Conservation (phyloP, 2,113 vertebrate species). For the Dipodomys ordii region DNA sequence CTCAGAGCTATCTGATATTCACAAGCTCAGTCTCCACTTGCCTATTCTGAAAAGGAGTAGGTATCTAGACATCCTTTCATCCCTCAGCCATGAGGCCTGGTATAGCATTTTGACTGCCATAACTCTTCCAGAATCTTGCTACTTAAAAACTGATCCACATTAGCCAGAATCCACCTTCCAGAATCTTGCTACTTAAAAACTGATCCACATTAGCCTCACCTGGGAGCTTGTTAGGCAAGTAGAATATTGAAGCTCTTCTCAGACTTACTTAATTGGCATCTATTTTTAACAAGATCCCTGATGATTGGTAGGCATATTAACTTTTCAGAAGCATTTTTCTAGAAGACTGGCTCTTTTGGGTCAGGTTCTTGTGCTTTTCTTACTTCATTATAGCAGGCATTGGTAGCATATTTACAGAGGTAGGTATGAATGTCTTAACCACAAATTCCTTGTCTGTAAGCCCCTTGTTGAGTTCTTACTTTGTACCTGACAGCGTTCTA, state of each 20-base stretch:
- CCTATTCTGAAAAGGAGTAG: constrained; percentile 44
- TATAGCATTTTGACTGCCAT: not conserved
- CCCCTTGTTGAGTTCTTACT: not conserved
- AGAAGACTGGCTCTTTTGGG: constrained; percentile 26
- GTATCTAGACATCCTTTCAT: not conserved
- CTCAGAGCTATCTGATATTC: constrained; percentile 9
- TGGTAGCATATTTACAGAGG: constrained; percentile 4
- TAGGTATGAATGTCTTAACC: not conserved
- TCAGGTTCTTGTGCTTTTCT: constrained; percentile 24
- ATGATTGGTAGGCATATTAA: constrained; percentile 24
- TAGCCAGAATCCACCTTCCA: not conserved
- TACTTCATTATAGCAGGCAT: not conserved
- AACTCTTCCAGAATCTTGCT: constrained; percentile 27
- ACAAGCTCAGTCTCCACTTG: not conserved
- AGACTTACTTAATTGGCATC: constrained; percentile 35
- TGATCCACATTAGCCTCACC: constrained; percentile 6
- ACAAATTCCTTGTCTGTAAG: constrained; percentile 46
- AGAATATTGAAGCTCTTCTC: not conserved
- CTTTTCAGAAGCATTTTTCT: constrained; percentile 17
- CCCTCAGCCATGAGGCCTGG: not conserved
- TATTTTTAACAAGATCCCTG: constrained; percentile 51
- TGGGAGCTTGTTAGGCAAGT: constrained; percentile 31
- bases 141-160: not conserved
- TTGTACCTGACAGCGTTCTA: not conserved
- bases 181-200: constrained; percentile 25